Conservation (phyloP, 2,888 invertebrate species). For the Drosophila kambysellisi region DNA sequence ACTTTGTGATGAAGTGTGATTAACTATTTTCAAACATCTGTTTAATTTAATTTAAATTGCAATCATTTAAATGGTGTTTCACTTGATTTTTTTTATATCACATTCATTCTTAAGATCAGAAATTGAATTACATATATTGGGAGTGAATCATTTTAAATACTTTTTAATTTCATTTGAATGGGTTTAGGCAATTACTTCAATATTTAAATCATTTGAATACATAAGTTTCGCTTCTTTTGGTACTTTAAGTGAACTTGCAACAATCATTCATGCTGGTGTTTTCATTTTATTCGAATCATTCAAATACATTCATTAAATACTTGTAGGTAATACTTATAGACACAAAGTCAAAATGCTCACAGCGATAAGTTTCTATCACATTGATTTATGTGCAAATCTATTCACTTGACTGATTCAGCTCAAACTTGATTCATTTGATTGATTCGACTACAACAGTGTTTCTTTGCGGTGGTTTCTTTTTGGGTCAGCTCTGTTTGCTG, state of each 20-base stretch:
- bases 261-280: not conserved
- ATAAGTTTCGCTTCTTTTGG: not conserved
- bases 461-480: not conserved
- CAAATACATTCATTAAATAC: not conserved
- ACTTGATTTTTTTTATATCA: not conserved
- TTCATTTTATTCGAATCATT: slow-evolving; percentile 10
- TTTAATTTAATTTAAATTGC: not conserved
- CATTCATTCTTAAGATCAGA: not conserved
- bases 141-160: not conserved
- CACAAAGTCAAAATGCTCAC: not conserved
- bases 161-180: not conserved
- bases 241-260: not conserved
- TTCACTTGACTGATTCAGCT: slow-evolving; percentile 24
- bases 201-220: not conserved
- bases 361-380: slow-evolving; percentile 3
- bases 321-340: not conserved
- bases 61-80: not conserved
- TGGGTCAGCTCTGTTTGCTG: slow-evolving; percentile 24
- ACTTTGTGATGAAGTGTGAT: not conserved
- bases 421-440: slow-evolving; percentile 9
- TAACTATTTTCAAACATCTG: not conserved
- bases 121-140: not conserved
- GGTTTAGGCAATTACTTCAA: not conserved
- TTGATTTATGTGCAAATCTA: slow-evolving; percentile 2
- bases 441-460: slow-evolving; percentile 13